Percentiles rank a stretch among this genome's conserved stretches.
Evolutionary conservation across 2,888 invertebrate genomes (phyloP).

Genomic region (Oasisia sp.): DNA sequence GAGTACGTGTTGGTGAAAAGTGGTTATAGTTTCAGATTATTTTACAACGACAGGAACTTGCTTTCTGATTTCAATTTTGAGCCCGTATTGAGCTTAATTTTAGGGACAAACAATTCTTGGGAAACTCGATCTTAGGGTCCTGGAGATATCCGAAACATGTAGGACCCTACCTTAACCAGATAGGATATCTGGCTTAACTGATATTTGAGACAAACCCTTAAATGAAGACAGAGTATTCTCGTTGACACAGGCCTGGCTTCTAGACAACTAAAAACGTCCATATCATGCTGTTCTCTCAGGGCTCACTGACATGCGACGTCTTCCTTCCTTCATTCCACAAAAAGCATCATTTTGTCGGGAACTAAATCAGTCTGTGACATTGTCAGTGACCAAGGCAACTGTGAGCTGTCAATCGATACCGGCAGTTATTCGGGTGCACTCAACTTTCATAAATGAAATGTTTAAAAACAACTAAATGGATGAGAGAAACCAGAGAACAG

Average conservation of each 20-base stretch:
- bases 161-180: no score
- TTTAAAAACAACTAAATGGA: no score
- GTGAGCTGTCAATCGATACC: background rate
- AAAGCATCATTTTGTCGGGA: background rate
- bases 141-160: no score
- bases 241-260: background rate
- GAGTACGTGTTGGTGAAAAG: no score
- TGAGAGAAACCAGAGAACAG: no score
- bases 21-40: no score
- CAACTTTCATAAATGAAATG: background rate
- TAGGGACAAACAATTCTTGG: no score
- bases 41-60: no score
- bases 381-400: background rate
- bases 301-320: background rate
- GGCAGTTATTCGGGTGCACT: background rate
- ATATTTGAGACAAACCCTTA: background rate
- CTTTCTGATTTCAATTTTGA: no score
- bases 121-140: no score
- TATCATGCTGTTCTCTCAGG: background rate
- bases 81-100: no score
- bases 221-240: background rate
- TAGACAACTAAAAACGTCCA: background rate
- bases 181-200: no score
- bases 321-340: background rate
- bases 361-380: background rate